A percentile compares a stretch with the other conserved stretches of the same genome.
Conservation (phyloP, 2,888 invertebrate genomes). For the Zaprionus bogoriensis region DNA sequence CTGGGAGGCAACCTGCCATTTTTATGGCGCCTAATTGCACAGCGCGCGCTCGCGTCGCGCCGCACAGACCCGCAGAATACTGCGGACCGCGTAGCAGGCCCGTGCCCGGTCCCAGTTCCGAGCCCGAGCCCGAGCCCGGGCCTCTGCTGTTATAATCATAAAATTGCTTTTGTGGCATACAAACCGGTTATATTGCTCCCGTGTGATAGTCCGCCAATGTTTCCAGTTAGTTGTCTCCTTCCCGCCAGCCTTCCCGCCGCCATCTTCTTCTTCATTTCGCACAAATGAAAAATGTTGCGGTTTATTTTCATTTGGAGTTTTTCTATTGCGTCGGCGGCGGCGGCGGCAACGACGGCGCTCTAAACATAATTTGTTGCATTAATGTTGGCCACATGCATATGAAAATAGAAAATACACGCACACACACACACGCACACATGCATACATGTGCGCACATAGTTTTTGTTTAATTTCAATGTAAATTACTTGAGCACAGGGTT, state of each 20-base stretch:
- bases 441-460: constrained; percentile 43
- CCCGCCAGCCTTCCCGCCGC: constrained; percentile 18
- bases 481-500: constrained; percentile 59
- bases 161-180: constrained; percentile 81
- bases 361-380: constrained; percentile 79
- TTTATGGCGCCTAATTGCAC: constrained; percentile 80
- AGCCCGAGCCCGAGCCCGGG: constrained; percentile 43
- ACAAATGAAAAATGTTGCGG: constrained; percentile 77
- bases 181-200: constrained; percentile 77
- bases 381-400: constrained; percentile 69
- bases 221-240: constrained; percentile 53
- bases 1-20: constrained; percentile 59
- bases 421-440: not conserved
- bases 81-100: not conserved
- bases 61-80: too few species aligned
- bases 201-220: constrained; percentile 70
- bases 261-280: constrained; percentile 63
- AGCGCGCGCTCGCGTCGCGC: constrained; percentile 22
- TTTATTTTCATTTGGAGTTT: constrained; percentile 76
- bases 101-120: constrained; percentile 12
- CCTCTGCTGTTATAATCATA: constrained; percentile 79
- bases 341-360: constrained; percentile 42
- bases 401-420: constrained; percentile 33
- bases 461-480: constrained; percentile 77
- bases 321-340: constrained; percentile 39